A percentile compares a stretch with the other conserved stretches of the same genome.
These are phyloP conservation scores for Diadegma fenestrale DNA, from an alignment of 2,888 invertebrate genomes.

Conservation along the genomic window DNA sequence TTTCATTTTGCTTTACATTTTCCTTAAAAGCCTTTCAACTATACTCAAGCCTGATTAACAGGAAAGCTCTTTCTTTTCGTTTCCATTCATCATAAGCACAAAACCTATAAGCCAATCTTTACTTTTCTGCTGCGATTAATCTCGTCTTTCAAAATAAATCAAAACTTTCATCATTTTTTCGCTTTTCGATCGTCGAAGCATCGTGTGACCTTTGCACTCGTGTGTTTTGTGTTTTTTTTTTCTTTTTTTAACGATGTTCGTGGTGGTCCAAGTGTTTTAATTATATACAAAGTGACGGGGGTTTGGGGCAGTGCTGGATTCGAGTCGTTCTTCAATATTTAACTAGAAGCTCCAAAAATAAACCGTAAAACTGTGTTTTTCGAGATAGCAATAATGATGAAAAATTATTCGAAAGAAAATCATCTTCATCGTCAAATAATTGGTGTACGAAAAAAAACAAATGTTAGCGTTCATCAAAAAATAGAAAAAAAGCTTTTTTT, in stretches of 20 bases:
- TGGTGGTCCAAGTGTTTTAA: constrained; percentile 28
- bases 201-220: constrained; percentile 70
- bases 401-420: neutral
- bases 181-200: constrained; percentile 66
- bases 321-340: neutral
- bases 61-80: constrained; percentile 24
- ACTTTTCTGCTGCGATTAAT: neutral
- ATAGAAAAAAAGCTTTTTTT: neutral
- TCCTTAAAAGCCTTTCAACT: constrained; percentile 11
- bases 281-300: constrained; percentile 19
- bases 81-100: constrained; percentile 49
- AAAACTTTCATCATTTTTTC: constrained; percentile 34
- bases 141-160: neutral
- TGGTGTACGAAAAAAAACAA: neutral
- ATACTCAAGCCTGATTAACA: constrained; percentile 15
- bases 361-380: neutral
- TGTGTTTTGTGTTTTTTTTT: constrained; percentile 53
- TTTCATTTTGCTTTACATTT: constrained; percentile 34
- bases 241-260: constrained; percentile 3
- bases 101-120: constrained; percentile 25
- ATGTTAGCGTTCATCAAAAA: neutral
- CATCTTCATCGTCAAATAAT: neutral
- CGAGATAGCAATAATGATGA: too few species aligned
- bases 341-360: neutral
- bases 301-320: neutral